A percentile compares a stretch with the other conserved stretches of the same genome.
Conservation (phyloP, 92 coral and sea anemone species). For the Epizoanthus stellaris region DNA sequence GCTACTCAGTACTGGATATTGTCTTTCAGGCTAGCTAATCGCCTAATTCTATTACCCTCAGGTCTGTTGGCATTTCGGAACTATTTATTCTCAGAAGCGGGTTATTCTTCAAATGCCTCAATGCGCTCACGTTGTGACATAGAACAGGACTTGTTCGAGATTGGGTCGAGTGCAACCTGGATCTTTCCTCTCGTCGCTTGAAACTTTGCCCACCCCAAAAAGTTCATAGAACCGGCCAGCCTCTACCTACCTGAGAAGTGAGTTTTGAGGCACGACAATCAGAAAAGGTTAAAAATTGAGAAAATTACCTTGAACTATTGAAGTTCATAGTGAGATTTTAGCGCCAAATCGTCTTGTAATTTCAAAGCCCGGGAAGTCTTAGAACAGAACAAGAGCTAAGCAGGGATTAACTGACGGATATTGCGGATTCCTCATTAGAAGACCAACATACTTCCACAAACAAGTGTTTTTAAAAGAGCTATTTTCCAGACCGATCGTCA, state of each 20-base stretch:
- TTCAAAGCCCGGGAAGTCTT: background rate
- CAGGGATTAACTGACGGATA: conserved; percentile 26
- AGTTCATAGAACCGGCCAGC: background rate
- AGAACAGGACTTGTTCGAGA: conserved; percentile 16
- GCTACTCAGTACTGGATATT: background rate
- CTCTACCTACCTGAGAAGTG: too few relatives aligned
- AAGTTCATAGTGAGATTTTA: background rate
- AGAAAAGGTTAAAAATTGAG: background rate
- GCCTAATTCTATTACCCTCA: conserved; percentile 3
- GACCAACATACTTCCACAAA: background rate
- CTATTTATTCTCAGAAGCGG: conserved; percentile 24
- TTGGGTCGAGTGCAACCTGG: background rate
- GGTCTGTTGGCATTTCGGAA: conserved; percentile 39
- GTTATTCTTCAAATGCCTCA: conserved; percentile 14
- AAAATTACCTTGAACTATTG: background rate
- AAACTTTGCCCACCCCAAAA: conserved; percentile 8
- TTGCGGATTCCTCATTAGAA: background rate
- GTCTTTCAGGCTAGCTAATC: conserved; percentile 19
- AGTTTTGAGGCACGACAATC: background rate
- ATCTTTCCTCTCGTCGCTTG: conserved; percentile 23
- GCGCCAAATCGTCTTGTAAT: background rate
- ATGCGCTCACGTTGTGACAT: conserved; percentile 29
- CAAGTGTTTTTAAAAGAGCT: background rate
- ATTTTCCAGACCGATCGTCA: conserved; percentile 7
- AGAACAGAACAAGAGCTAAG: conserved; percentile 17